phyloP scores from a whole-genome alignment of 2,888 invertebrate species.

The Nemurella pictetii region DNA sequence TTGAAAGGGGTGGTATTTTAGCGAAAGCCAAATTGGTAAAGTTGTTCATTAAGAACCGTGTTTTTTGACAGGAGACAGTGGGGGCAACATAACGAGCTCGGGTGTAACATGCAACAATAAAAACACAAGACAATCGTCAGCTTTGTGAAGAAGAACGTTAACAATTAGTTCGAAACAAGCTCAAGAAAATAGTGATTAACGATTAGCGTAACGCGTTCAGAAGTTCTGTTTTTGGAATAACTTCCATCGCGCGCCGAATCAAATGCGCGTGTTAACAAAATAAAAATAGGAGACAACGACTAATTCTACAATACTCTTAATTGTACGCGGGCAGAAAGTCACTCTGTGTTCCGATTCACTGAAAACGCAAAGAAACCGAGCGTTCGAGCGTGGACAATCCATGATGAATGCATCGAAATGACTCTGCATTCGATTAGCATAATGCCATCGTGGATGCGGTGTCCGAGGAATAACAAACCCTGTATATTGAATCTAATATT shows the following conservation, averaged over 20 bases:
- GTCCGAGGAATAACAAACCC: not conserved
- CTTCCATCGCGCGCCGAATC: not conserved
- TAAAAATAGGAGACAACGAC: too few species aligned
- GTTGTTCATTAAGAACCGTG: conserved; percentile 40
- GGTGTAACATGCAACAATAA: conserved; percentile 33
- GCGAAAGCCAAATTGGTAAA: conserved; percentile 40
- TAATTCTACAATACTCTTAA: not conserved
- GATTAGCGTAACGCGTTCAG: not conserved
- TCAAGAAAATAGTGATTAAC: not conserved
- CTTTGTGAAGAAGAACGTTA: not conserved
- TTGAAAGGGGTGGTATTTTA: conserved; percentile 14
- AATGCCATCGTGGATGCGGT: conserved; percentile 16
- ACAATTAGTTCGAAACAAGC: not conserved
- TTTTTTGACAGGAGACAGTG: conserved; percentile 23
- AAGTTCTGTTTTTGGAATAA: not conserved
- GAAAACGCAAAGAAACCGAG: not conserved
- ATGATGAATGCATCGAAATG: not conserved
- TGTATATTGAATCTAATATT: conserved; percentile 5
- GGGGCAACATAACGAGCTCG: not conserved
- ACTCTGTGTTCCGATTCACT: too few species aligned
- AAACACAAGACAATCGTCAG: not conserved
- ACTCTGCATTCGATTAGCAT: conserved; percentile 20
- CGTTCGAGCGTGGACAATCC: not conserved
- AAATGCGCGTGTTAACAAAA: not conserved
- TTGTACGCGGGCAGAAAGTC: not conserved